Percentiles rank a stretch among this genome's conserved stretches.
Conservation (phyloP, 2,797 vertebrate species). For the Melanotaenia boesemani region DNA sequence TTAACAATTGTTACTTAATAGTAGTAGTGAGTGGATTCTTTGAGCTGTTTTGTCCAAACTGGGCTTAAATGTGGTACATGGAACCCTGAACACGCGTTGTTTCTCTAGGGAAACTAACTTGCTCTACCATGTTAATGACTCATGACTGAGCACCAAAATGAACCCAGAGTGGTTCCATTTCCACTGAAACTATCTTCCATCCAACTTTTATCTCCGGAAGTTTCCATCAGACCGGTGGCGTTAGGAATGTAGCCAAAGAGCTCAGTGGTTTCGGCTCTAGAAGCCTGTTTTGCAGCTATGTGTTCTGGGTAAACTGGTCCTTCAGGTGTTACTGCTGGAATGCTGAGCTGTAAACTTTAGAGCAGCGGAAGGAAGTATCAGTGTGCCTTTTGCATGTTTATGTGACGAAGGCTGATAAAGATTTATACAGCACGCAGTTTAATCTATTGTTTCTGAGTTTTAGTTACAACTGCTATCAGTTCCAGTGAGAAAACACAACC, state of each 20-base stretch:
- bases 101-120: not conserved
- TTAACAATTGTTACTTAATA: too few relatives aligned
- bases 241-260: conserved; percentile 40
- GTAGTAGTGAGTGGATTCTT: too few relatives aligned
- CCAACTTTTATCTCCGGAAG: not conserved
- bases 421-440: not conserved
- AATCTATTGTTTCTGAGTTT: not conserved
- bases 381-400: conserved; percentile 10
- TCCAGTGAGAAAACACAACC: not conserved
- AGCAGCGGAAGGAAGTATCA: not conserved
- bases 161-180: not conserved
- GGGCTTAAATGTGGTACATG: not conserved
- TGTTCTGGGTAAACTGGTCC: conserved; percentile 55
- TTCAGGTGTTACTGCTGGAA: conserved; percentile 29
- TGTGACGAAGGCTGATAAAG: not conserved
- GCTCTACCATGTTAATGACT: not conserved
- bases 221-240: not conserved
- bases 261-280: conserved; percentile 24
- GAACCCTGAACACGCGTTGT: not conserved
- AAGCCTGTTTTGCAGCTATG: conserved; percentile 46
- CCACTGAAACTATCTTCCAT: not conserved
- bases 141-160: not conserved
- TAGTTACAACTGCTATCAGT: too few relatives aligned
- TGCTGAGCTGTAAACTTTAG: not conserved
- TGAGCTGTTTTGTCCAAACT: too few relatives aligned